These are phyloP conservation scores for Temnothorax nylanderi DNA, from an alignment of 1,140 invertebrate genomes.

Conservation along the genomic window DNA sequence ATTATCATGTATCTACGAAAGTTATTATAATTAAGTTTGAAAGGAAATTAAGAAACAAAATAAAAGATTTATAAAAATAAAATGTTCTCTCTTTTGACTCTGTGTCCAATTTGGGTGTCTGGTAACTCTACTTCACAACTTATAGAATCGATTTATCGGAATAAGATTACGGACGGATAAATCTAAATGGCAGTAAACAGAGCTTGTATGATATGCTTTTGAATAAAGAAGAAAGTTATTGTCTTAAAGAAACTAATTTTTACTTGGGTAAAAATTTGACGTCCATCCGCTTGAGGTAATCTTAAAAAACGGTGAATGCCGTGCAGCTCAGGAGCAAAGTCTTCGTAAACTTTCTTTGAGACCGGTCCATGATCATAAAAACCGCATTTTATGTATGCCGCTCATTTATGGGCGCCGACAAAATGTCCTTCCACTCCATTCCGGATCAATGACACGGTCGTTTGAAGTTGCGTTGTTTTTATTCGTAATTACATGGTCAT, in stretches of 20 bases:
- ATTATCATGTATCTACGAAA: background rate
- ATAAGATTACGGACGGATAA: background rate
- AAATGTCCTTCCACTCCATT: constrained; percentile 13
- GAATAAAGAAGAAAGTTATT: background rate
- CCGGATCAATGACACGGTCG: background rate
- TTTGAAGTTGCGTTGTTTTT: constrained; percentile 31
- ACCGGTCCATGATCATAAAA: background rate
- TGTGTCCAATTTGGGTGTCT: background rate
- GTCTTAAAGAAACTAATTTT: background rate
- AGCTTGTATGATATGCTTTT: background rate
- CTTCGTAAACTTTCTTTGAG: background rate
- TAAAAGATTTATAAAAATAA: background rate
- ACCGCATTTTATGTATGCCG: background rate
- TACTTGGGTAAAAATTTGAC: background rate
- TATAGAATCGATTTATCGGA: background rate
- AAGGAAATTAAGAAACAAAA: background rate
- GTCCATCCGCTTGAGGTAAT: background rate
- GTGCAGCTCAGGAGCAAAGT: background rate
- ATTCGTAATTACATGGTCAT: constrained; percentile 26
- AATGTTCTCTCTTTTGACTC: background rate
- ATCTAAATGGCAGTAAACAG: background rate
- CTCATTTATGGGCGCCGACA: background rate
- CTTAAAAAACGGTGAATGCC: background rate
- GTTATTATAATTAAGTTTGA: background rate
- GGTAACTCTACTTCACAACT: background rate